Evolutionary conservation across 2,888 invertebrate genomes (phyloP).

Genomic region (Periphyllus acericola): DNA sequence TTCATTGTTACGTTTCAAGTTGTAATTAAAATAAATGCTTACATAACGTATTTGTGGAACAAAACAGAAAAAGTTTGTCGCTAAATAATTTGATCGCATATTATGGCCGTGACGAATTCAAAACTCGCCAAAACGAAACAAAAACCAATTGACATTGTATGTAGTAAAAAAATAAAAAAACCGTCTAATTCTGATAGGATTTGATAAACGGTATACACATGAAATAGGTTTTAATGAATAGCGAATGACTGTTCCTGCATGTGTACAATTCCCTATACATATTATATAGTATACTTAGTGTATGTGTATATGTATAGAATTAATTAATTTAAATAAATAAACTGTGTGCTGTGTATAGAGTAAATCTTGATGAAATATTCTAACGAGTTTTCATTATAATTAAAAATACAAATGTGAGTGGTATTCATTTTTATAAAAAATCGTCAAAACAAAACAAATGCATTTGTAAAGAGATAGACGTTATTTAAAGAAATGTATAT

Average conservation of each 20-base stretch:
- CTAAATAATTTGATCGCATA: too few species aligned
- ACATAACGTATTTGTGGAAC: background rate
- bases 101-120: background rate
- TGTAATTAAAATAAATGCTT: background rate
- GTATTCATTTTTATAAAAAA: slow-evolving; percentile 1
- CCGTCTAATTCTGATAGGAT: background rate
- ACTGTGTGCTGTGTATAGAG: background rate
- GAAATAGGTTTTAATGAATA: background rate
- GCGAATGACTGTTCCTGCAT: background rate
- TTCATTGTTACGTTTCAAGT: background rate
- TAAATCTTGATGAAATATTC: slow-evolving; percentile 26
- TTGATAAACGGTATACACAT: background rate
- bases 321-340: slow-evolving; percentile 29
- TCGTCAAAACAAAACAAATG: background rate
- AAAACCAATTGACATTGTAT: background rate
- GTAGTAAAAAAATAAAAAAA: too few species aligned
- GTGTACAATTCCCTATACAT: background rate
- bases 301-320: background rate
- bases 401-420: slow-evolving; percentile 7
- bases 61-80: background rate
- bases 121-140: background rate
- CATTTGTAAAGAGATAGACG: background rate
- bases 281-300: background rate
- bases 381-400: slow-evolving; percentile 28
- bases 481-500: background rate